A percentile compares a stretch with the other conserved stretches of the same genome.
phyloP scores from a whole-genome alignment of 2,113 vertebrate genomes.

The Chaenogobius annularis region DNA sequence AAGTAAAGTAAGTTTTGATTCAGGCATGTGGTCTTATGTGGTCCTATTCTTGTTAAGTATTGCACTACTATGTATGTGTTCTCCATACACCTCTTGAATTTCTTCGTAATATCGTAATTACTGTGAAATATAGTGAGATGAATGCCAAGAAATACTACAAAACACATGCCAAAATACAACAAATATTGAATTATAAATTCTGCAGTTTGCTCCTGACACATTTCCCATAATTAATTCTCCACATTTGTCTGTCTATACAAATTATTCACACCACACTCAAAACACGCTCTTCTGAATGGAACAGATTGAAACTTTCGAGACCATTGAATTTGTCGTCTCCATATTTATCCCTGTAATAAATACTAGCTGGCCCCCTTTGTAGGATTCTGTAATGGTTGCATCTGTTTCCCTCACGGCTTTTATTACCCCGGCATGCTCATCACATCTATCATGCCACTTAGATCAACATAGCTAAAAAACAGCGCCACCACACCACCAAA shows the following conservation, averaged over 20 bases:
- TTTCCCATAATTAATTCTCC: neutral
- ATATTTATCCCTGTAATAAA: slow-evolving; percentile 27
- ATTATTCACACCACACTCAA: neutral
- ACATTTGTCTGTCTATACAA: neutral
- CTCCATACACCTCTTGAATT: neutral
- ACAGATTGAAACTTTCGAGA: slow-evolving; percentile 19
- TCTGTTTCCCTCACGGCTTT: slow-evolving; percentile 27
- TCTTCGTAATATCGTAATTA: neutral
- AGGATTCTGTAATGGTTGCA: slow-evolving; percentile 24
- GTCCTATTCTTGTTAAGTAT: too few relatives aligned
- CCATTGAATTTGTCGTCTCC: slow-evolving; percentile 16
- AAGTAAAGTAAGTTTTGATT: too few relatives aligned
- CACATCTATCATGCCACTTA: slow-evolving; percentile 25
- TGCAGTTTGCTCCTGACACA: neutral
- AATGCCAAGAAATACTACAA: neutral
- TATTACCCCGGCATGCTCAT: slow-evolving; percentile 13
- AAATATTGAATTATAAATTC: neutral
- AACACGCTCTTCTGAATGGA: neutral
- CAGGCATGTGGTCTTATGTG: too few relatives aligned
- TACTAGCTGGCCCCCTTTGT: slow-evolving; percentile 10
- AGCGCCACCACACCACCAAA: neutral
- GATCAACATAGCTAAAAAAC: slow-evolving; percentile 20
- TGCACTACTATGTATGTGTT: too few relatives aligned
- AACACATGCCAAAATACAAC: neutral
- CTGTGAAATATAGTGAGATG: neutral